Percentiles rank a stretch among this genome's conserved stretches.
Evolutionary conservation across 2,797 vertebrate genomes (phyloP).

Genomic region (Pterois miles): DNA sequence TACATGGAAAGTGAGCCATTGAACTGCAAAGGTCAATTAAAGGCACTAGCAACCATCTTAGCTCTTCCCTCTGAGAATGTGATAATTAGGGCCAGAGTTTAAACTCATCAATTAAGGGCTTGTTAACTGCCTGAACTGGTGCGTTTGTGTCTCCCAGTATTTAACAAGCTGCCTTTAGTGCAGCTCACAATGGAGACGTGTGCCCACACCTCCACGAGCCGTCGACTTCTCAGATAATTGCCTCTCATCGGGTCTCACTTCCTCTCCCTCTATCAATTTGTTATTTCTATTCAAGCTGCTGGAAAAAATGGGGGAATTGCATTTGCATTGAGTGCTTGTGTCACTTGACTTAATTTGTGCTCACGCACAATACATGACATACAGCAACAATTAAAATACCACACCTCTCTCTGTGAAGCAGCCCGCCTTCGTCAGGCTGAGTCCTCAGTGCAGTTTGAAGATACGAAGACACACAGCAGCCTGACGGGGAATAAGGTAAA

Average conservation of each 20-base stretch:
- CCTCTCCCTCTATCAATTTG: slow-evolving; percentile 50
- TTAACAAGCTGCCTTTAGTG: slow-evolving; percentile 79
- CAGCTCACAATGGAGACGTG: slow-evolving; percentile 73
- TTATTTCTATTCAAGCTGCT: slow-evolving; percentile 46
- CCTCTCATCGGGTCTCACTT: slow-evolving; percentile 61
- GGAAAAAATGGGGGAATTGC: not conserved
- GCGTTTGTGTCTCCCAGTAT: slow-evolving; percentile 67
- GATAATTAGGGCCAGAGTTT: slow-evolving; percentile 82
- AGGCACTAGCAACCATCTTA: slow-evolving; percentile 82
- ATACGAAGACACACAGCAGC: slow-evolving; percentile 18
- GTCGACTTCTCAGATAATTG: slow-evolving; percentile 85
- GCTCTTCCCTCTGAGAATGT: slow-evolving; percentile 85
- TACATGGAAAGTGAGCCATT: slow-evolving; percentile 52
- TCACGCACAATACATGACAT: slow-evolving; percentile 25
- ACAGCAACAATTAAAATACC: slow-evolving; percentile 20
- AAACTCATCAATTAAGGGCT: slow-evolving; percentile 82
- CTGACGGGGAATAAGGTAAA: slow-evolving; percentile 58
- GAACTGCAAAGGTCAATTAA: slow-evolving; percentile 79
- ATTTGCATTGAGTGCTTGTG: slow-evolving; percentile 49
- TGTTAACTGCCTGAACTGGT: slow-evolving; percentile 75
- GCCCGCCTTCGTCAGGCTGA: not conserved
- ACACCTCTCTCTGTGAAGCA: slow-evolving; percentile 28
- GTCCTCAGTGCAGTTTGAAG: slow-evolving; percentile 31
- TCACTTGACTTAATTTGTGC: slow-evolving; percentile 60
- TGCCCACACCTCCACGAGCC: slow-evolving; percentile 62